Base-by-base conservation (phyloP, 2,888 invertebrate genomes). In the Heliothis peltigera region DNA sequence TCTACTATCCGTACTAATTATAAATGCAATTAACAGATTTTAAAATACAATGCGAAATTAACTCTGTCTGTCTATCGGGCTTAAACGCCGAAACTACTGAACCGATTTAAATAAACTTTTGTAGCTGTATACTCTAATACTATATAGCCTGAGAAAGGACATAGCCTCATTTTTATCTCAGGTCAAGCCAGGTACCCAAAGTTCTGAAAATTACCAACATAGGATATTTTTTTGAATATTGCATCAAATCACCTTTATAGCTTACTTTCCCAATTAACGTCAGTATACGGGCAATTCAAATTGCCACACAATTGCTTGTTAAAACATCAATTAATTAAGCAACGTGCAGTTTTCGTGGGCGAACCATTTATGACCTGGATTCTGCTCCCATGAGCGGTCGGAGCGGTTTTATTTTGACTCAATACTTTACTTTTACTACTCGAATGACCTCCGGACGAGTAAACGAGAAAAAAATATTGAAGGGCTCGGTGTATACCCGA, bases 351-450 rank as follows among this genome's bases (percentile, higher is more conserved):
- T 80, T 85, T 77, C 79, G 75, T 78, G 86, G 77, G 78, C 84
- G 76, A 81, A 71, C 81, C 70, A 80, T 91, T 91, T 91, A 91
- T 91, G 91, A 92, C 91, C 91, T 88, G 92, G 86, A 87, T 90
- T 88, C 82, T 83, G 86, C 87, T 90, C 89, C 87, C 90, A 91
- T 82, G 86, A 84, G 81, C 82, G 78, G 82, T 78, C 82, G 72
- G 59, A 49, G 72, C 55, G 67, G 87, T 90, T 91, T 91, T 87
- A 84, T 84, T 89, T 88, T 88, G 84, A 87, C 87, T 87, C 88
- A 86, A 89, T 87, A 84, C 85, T 87, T 90, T 91, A 86, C 87
- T 87, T 91, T 91, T 91, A 92, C 91, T 89, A 88, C 91, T 84
- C 85, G 84, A 71, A 88, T 91, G 92, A 91, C 93, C 93, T 93